Percentiles rank a stretch among this genome's conserved stretches.
These are phyloP conservation scores for Xylophagus ater DNA, from an alignment of 2,888 invertebrate genomes.

Conservation along the genomic window DNA sequence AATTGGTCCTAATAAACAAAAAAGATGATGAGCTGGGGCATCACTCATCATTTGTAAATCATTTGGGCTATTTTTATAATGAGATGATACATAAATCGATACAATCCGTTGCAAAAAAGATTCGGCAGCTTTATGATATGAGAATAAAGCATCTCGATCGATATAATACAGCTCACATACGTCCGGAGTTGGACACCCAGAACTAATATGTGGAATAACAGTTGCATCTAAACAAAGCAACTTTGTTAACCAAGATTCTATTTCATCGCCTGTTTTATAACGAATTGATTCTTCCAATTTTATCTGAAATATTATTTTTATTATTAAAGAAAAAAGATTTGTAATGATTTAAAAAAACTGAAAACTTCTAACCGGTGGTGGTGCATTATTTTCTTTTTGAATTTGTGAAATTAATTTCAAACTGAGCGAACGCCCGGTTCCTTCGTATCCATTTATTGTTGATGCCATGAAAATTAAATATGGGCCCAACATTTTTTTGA, in stretches of 20 bases:
- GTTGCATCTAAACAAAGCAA: constrained; percentile 86
- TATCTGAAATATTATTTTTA: constrained; percentile 41
- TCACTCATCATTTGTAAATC: constrained; percentile 97
- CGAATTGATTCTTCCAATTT: constrained; percentile 90
- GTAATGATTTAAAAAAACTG: background rate
- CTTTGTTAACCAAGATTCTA: constrained; percentile 85
- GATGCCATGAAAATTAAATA: constrained; percentile 93
- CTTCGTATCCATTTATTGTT: constrained; percentile 96
- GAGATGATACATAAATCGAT: constrained; percentile 90
- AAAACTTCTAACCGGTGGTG: constrained; percentile 43
- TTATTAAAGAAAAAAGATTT: background rate
- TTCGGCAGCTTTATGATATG: constrained; percentile 88
- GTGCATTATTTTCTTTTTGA: constrained; percentile 48
- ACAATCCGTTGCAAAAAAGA: constrained; percentile 86
- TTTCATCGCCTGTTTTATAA: constrained; percentile 72
- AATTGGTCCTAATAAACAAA: constrained; percentile 84
- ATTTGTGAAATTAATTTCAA: constrained; percentile 89
- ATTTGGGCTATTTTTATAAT: constrained; percentile 99
- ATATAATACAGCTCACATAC: constrained; percentile 82
- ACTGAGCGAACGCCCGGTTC: constrained; percentile 91
- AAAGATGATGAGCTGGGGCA: constrained; percentile 95
- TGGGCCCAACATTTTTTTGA: constrained; percentile 79
- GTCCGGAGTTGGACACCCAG: constrained; percentile 82
- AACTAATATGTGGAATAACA: constrained; percentile 46
- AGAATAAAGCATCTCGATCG: constrained; percentile 88